Evolutionary conservation across 1,140 invertebrate species (phyloP), one percentile per base, ranked within the genome.

Genomic region (Formica selysi): DNA sequence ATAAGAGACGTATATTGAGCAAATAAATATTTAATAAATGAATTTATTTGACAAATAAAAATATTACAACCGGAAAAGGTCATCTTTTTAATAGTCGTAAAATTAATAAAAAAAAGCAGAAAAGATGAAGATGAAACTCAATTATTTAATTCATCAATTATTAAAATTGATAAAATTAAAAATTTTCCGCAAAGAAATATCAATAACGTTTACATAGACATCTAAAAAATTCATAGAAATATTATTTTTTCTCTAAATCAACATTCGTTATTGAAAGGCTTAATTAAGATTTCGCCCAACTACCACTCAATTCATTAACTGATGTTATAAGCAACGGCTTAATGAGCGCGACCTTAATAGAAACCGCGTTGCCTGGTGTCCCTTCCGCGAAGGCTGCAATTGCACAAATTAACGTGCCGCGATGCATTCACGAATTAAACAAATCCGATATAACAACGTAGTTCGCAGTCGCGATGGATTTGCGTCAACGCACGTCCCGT

Each of bases 281-380:
- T 59, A 74, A 74, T 61, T 41, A 32, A 13, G 44, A 67, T 79
- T 79, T 67, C 3, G 7, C 29, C 48, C 29, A n/a, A 65, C 32
- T 51, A 36, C 7, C 29, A 13, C n/a, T 67, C 29, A 8, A 36
- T 7, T 79, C 13, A 19, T 16, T 38, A 36, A 26, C 32, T 29
- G 32, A 54, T 38, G 44, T 67, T 68, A 59, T 32, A 51, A 3
- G 4, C 16, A 76, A 26, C 22, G 36, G 57, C 38, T 22, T 22
- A 22, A 22, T 32, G 51, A 68, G 10, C 38, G 57, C 26, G 62
- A 38, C 38, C 22, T 68, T 67, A 79, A 78, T 78, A 41, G 29
- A 48, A 67, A 54, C 26, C 10, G n/a, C 61, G 74, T n/a, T 16
- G 19, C 19, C 26, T 5, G 8, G 19, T 16, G 7, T 22, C n/a